Evolutionary conservation across 2,888 invertebrate species (phyloP).

Genomic region (Erynnis tages): DNA sequence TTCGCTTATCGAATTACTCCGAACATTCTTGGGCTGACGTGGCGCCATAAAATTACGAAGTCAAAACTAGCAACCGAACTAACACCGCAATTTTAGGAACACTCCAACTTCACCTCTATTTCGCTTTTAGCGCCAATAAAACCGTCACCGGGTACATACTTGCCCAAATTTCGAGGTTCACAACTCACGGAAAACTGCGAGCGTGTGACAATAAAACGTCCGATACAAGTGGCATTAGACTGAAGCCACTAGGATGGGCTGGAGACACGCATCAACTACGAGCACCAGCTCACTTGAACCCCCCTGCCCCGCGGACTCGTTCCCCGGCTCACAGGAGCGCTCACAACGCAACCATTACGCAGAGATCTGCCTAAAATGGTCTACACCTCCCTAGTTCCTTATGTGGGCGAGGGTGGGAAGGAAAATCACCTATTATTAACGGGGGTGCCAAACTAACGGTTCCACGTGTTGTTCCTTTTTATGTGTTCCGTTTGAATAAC

Average conservation of each 20-base stretch:
- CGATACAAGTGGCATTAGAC: conserved; percentile 76
- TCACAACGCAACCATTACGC: conserved; percentile 33
- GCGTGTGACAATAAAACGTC: conserved; percentile 76
- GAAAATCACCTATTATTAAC: conserved; percentile 75
- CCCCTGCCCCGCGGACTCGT: conserved; percentile 26
- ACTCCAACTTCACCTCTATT: conserved; percentile 69
- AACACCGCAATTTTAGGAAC: conserved; percentile 64
- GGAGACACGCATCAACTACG: conserved; percentile 61
- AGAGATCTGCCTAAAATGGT: conserved; percentile 50
- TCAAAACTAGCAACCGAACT: conserved; percentile 40
- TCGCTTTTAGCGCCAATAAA: conserved; percentile 70
- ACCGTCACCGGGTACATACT: conserved; percentile 68
- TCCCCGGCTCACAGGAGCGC: conserved; percentile 16
- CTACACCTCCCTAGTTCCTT: conserved; percentile 35
- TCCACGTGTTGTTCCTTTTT: conserved; percentile 74
- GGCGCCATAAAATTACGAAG: conserved; percentile 23
- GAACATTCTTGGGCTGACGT: conserved; percentile 3
- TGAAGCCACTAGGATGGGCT: conserved; percentile 62
- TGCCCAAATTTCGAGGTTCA: conserved; percentile 62
- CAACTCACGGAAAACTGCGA: conserved; percentile 63
- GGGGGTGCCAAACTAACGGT: conserved; percentile 76
- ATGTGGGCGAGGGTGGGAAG: conserved; percentile 54
- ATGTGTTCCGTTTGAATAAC: conserved; percentile 65
- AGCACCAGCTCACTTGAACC: conserved; percentile 33
- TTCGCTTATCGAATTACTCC: not conserved